Percentiles rank a stretch among this genome's conserved stretches.
Conservation (phyloP, 2,888 invertebrate species). For the Troides aeacus region DNA sequence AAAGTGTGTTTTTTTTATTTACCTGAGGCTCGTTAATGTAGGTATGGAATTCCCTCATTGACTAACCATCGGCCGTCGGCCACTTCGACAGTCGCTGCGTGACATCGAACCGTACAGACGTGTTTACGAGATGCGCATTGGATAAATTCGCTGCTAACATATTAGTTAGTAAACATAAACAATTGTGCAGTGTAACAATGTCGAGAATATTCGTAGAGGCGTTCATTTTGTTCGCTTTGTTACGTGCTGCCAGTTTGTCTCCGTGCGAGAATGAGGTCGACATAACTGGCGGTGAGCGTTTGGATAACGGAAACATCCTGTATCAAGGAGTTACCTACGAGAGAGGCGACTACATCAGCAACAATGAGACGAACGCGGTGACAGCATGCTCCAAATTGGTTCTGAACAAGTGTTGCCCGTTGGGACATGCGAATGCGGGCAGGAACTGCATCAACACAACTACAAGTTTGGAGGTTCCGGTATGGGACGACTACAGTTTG, state of each 20-base stretch:
- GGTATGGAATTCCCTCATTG: conserved; percentile 49
- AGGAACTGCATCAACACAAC: conserved; percentile 41
- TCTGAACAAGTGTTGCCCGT: conserved; percentile 57
- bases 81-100: conserved; percentile 20
- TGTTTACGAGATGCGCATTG: conserved; percentile 15
- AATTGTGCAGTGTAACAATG: conserved; percentile 19
- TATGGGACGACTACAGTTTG: conserved; percentile 43
- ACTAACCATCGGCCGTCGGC: conserved; percentile 37
- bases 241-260: conserved; percentile 34
- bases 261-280: conserved; percentile 44
- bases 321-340: conserved; percentile 43
- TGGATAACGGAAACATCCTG: conserved; percentile 40
- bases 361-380: conserved; percentile 37
- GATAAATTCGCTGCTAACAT: conserved; percentile 7
- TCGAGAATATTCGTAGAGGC: conserved; percentile 34
- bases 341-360: conserved; percentile 46
- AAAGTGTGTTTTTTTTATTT: conserved; percentile 22
- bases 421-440: conserved; percentile 44
- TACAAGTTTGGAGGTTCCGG: conserved; percentile 46
- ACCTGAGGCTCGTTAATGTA: conserved; percentile 27
- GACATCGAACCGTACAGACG: conserved; percentile 13
- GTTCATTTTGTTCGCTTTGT: conserved; percentile 35
- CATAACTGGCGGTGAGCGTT: conserved; percentile 44
- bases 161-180: conserved; percentile 25
- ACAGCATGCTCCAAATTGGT: conserved; percentile 50